A percentile compares a stretch with the other conserved stretches of the same genome.
These are phyloP conservation scores for Folsomia manolachei DNA, from an alignment of 2,888 invertebrate species.

Conservation along the genomic window DNA sequence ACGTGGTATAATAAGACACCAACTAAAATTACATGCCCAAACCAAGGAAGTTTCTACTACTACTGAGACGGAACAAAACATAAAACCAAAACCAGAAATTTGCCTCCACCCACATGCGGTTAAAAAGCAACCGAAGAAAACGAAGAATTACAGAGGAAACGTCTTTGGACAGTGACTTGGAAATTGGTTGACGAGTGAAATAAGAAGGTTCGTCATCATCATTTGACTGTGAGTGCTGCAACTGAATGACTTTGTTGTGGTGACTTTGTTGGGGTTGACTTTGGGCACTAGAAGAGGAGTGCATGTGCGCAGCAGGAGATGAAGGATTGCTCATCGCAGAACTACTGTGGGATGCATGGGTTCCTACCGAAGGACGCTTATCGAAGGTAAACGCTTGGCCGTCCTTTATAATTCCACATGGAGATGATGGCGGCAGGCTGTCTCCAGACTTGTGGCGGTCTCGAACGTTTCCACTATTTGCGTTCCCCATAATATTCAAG, in stretches of 20 bases:
- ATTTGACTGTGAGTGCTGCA: slow-evolving; percentile 65
- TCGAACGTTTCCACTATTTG: slow-evolving; percentile 61
- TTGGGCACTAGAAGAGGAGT: slow-evolving; percentile 19
- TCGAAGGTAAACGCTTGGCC: slow-evolving; percentile 79
- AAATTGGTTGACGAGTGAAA: slow-evolving; percentile 40
- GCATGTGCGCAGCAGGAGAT: slow-evolving; percentile 32
- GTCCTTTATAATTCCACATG: slow-evolving; percentile 58
- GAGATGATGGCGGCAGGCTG: slow-evolving; percentile 60
- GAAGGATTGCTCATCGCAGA: slow-evolving; percentile 14
- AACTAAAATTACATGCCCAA: too few species aligned
- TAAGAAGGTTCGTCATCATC: slow-evolving; percentile 73
- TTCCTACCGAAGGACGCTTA: slow-evolving; percentile 62
- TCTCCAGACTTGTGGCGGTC: slow-evolving; percentile 73
- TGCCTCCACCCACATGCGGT: too few species aligned
- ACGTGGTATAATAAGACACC: too few species aligned
- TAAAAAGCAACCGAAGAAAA: neutral
- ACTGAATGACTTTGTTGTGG: slow-evolving; percentile 60
- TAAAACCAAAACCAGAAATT: too few species aligned
- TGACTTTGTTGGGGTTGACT: neutral
- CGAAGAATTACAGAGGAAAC: slow-evolving; percentile 32
- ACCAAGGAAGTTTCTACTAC: too few species aligned
- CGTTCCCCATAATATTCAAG: slow-evolving; percentile 67
- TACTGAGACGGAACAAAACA: too few species aligned
- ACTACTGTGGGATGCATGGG: slow-evolving; percentile 9
- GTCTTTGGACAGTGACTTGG: slow-evolving; percentile 33